Evolutionary conservation across 2,888 invertebrate species (phyloP), one percentile per base, ranked within the genome.

Genomic region (Mythimna impura): DNA sequence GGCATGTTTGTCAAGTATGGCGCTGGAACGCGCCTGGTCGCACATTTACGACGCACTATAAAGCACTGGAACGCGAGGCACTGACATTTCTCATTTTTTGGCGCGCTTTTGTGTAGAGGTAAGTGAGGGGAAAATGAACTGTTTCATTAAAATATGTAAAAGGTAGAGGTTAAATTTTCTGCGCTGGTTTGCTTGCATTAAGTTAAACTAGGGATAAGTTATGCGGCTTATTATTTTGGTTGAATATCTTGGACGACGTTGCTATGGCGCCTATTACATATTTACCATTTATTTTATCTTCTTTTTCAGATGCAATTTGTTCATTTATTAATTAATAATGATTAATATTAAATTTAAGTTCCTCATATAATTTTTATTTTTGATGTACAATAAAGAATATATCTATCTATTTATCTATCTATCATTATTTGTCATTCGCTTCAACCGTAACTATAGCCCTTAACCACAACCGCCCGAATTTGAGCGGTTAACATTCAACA

Each of bases 1-100:
- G 74, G 82, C 81, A 86, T 91, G 92, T 92, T 93, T 91, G 93
- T 93, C 92, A 93, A 86, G 82, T 85, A 85, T 85, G 86, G 84
- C 83, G 82, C 78, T 82, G 81, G 81, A 76, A 81, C 81, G 86
- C 73, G 80, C 57, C 67, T 62, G 63, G 75, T 78, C 80, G 63
- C 84, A 73, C 85, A 70, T 80, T 80, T 85, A 86, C 71, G 84
- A 76, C 57, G 71, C 72, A 70, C 70, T 73, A 73, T 84, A 85
- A 76, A 82, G 77, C 67, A 73, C 71, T 71, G 76, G 72, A 86
- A 84, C 84, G 84, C 81, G 58, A 76, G 76, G 78, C 78, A 72
- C 75, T 73, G 70, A 81, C 76, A 69, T 76, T 78, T 76, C 64
- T 17, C 75, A 83, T 81, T 81, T 83, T 86, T 84, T 84, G 78